Evolutionary conservation across 2,113 vertebrate genomes (phyloP).

Genomic region (Aptenodytes patagonicus): DNA sequence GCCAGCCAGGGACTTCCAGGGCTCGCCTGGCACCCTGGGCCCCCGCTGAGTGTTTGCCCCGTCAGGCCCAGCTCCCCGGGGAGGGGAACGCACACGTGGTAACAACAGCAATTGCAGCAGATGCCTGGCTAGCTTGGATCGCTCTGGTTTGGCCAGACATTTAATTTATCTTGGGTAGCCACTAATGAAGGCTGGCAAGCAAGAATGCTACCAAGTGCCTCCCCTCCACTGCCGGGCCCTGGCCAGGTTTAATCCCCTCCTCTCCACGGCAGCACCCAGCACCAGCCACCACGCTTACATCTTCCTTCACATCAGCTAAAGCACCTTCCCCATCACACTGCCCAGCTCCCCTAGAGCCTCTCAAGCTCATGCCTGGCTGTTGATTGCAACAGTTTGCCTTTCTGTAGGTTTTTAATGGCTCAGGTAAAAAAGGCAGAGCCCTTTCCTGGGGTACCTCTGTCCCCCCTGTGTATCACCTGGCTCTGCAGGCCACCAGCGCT

Average conservation of each 20-base stretch:
- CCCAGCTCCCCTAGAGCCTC: not conserved
- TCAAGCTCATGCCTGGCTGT: fast-evolving
- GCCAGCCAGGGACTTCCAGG: not conserved
- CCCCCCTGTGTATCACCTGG: fast-evolving
- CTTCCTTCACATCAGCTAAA: fast-evolving
- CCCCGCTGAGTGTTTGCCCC: fast-evolving
- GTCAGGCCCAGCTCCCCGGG: not conserved
- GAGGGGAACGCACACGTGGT: fast-evolving
- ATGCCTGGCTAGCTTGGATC: not conserved
- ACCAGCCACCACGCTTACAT: not conserved
- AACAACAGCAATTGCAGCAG: fast-evolving
- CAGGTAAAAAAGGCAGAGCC: not conserved
- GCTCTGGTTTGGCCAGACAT: fast-evolving
- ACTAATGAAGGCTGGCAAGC: fast-evolving
- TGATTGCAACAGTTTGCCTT: not conserved
- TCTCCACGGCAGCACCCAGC: not conserved
- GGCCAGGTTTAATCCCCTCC: not conserved
- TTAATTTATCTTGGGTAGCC: not conserved
- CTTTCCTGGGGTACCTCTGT: not conserved
- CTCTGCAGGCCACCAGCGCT: not conserved
- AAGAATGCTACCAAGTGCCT: not conserved
- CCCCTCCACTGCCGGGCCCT: fast-evolving
- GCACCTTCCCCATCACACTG: not conserved
- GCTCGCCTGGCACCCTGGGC: not conserved
- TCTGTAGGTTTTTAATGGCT: not conserved